These are phyloP conservation scores for Lichenostomus cassidix DNA, from an alignment of 2,113 vertebrate species.

Conservation along the genomic window DNA sequence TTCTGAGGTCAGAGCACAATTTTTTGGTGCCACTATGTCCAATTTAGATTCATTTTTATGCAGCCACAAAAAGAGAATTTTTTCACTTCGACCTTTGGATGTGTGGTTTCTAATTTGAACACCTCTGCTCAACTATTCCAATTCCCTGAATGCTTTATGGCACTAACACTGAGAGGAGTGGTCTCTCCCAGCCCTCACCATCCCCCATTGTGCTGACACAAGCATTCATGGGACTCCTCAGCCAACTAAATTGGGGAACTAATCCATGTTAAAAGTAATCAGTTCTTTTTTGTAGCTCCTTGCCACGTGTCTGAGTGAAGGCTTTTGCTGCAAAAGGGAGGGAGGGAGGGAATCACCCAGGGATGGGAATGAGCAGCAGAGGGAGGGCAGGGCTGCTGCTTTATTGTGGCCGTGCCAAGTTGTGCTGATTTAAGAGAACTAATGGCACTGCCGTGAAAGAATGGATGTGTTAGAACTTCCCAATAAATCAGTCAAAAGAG, in stretches of 20 bases:
- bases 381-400: background rate
- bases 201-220: conserved; percentile 19
- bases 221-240: background rate
- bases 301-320: conserved; percentile 8
- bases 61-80: background rate
- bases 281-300: conserved; percentile 15
- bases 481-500: background rate
- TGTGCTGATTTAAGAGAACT: background rate
- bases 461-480: background rate
- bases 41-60: background rate
- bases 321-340: background rate
- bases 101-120: background rate
- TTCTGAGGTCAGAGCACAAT: background rate
- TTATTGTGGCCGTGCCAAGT: background rate
- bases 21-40: background rate
- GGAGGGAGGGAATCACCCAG: background rate
- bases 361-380: background rate
- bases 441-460: background rate
- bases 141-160: background rate
- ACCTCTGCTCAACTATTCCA: background rate
- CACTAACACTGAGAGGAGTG: background rate
- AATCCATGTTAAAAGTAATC: conserved; percentile 26
- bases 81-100: background rate
- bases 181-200: background rate
- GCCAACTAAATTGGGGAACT: conserved; percentile 20